Evolutionary conservation across 2,113 vertebrate genomes (phyloP), one percentile per base, ranked within the genome.

Genomic region (Rhabdomys dilectus): DNA sequence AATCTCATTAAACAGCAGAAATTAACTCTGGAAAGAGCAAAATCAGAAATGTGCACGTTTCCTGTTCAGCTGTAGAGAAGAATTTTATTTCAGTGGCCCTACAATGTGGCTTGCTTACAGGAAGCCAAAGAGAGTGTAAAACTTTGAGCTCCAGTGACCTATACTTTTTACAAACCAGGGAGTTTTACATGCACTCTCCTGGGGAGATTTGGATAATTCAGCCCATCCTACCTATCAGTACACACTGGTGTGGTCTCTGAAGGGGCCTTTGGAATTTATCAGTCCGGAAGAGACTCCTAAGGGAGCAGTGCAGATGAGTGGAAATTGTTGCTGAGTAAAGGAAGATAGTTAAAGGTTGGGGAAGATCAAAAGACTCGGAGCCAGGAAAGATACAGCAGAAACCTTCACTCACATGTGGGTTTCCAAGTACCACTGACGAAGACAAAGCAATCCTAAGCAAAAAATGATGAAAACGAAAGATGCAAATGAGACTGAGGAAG

Each of bases 1-100:
- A 98, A 99, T 99, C 98, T 99, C 98, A 99, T 99, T 99, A 99
- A 98, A 98, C 97, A 98, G 98, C 89, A 98, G 97, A 99, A 99
- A 99, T 99, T 99, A 99, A 98, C 98, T 97, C 97, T 73, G 75
- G 98, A 99, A 98, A 98, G 98, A 98, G 98, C 98, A 98, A 98
- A 98, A 98, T 97, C 98, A 98, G 98, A 98, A 98, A 97, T 98
- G 98, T 97, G 96, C 91, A 96, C 98, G 98, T 97, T 98, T 98
- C 97, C 96, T 34, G 93, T 97, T 98, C 98, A 98, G 98, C 94
- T 98, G 96, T 78, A 96, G 97, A 98, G 93, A 97, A 98, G 97
- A 98, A 97, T 98, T 98, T 98, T 98, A 98, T 98, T 98, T 98
- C 98, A 98, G 98, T 97, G 76, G 86, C 94, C 92, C 89, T 42